Base-by-base conservation (phyloP, 1,140 invertebrate genomes). In the Drosophila ogumai region DNA sequence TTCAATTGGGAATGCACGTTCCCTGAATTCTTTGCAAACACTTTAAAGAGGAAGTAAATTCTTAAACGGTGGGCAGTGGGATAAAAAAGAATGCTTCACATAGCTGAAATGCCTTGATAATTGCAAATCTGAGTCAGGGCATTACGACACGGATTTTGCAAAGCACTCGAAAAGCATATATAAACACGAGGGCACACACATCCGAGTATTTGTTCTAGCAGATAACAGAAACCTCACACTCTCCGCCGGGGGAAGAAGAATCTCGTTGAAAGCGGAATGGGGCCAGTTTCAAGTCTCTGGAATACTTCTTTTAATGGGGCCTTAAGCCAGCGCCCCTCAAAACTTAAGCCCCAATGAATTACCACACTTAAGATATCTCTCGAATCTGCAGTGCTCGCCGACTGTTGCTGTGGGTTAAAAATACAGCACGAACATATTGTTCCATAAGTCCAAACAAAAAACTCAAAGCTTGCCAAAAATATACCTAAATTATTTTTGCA, bases 401-500 rank as follows among this genome's bases (percentile, higher is more conserved):
- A 17, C 44, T 19, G 55, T 63, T 40, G 34, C 34, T 47, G 38
- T 60, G 38, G 32, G 12, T 50, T 32, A 54, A 54, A 68, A 55
- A 76, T 59, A 59, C 13, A 49, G 4, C 34, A 68, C 22, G 32
- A 67, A 66, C 49, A 52, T 52, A 52, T 68, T 28, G 15, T 43
- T 68, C 36, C 68, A 25, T 25, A 60, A 64, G 34, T 46, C 34
- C 17, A 52, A 54, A 40, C 38, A 44, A 31, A 38, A 52, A 54
- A 40, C 44, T 15, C 59, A 76, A 58, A 66, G 73, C 31, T 76
- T 77, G 74, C 63, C 74, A 77, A 77, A 69, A 77, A 59, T 65
- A 67, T 55, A 68, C 47, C 8, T 17, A 38, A 55, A 41, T 67
- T 47, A 55, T 60, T 72, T 58, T 73, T 36, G 67, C 67, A 43